These are phyloP conservation scores for Perognathus longimembris DNA, from an alignment of 2,113 vertebrate genomes.

Conservation along the genomic window DNA sequence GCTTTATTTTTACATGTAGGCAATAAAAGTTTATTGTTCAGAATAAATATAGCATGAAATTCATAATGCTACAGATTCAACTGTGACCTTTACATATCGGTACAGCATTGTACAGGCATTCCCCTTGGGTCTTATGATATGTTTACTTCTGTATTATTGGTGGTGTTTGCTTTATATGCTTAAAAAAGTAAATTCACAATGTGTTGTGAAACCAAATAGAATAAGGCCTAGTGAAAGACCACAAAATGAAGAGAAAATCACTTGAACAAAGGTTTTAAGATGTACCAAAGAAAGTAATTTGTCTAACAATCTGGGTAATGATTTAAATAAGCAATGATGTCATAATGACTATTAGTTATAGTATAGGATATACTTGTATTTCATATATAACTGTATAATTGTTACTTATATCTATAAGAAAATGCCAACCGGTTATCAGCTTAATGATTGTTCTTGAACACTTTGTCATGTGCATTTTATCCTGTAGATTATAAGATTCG, in stretches of 20 bases:
- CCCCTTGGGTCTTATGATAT: not conserved
- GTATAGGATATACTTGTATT: slow-evolving; percentile 19
- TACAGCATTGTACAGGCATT: not conserved
- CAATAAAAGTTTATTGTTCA: not conserved
- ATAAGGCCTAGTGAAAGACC: not conserved
- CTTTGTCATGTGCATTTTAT: not conserved
- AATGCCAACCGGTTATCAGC: not conserved
- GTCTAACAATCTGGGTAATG: not conserved
- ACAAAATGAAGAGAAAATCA: slow-evolving; percentile 45
- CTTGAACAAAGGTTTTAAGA: slow-evolving; percentile 18
- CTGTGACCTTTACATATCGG: not conserved
- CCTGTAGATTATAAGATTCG: not conserved
- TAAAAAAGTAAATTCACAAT: not conserved
- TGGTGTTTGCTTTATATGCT: slow-evolving; percentile 24
- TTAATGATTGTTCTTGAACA: not conserved
- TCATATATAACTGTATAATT: not conserved
- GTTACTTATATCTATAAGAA: slow-evolving; percentile 20
- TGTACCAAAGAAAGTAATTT: slow-evolving; percentile 24
- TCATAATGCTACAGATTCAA: not conserved
- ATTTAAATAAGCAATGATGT: slow-evolving; percentile 18
- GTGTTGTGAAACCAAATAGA: slow-evolving; percentile 15
- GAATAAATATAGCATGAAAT: not conserved
- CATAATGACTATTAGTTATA: not conserved
- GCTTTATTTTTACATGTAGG: not conserved
- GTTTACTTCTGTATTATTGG: not conserved